A percentile compares a stretch with the other conserved stretches of the same genome.
Evolutionary conservation across 1,140 invertebrate genomes (phyloP).

Genomic region (Cydia amplana): DNA sequence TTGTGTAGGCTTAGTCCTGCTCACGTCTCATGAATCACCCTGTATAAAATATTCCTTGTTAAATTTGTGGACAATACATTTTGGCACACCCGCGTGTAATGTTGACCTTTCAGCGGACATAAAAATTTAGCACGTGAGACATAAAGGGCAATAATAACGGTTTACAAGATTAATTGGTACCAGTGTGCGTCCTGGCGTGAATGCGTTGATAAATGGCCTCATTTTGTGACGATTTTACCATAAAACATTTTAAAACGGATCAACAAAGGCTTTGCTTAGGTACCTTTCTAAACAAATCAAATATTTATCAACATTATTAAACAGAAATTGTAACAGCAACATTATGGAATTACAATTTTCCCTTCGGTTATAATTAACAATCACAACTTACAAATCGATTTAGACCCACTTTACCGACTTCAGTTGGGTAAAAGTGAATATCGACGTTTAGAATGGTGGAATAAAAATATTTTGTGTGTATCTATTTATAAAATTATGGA

Average conservation of each 20-base stretch:
- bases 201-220: background rate
- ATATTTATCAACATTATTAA: background rate
- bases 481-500: background rate
- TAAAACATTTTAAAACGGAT: background rate
- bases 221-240: background rate
- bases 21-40: too few species aligned
- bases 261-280: background rate
- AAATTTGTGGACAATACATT: background rate
- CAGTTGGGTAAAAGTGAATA: background rate
- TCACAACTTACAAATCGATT: slow-evolving; percentile 1
- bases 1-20: too few species aligned
- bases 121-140: background rate
- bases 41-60: too few species aligned
- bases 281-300: background rate
- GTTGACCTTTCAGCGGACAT: background rate
- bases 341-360: background rate
- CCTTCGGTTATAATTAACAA: background rate
- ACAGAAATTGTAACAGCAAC: background rate
- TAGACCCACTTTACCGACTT: background rate
- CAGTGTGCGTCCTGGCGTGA: slow-evolving; percentile 9
- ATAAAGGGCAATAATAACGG: slow-evolving; percentile 8
- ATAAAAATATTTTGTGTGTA: background rate
- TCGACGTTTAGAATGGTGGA: background rate
- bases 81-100: background rate
- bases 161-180: slow-evolving; percentile 10